phyloP scores from a whole-genome alignment of 2,888 invertebrate species.

The Adineta ricciae region DNA sequence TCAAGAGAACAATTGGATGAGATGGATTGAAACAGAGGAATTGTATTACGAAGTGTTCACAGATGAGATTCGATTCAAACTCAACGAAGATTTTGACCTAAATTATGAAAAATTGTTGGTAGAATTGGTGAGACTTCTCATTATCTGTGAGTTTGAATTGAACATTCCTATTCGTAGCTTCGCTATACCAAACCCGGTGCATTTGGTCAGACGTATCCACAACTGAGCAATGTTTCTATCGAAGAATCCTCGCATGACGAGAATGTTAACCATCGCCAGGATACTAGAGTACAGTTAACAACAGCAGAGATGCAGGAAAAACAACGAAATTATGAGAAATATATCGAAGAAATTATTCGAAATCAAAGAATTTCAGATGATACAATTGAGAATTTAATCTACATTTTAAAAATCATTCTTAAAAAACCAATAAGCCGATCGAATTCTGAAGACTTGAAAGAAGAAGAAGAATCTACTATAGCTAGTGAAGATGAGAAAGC shows the following conservation, averaged over 20 bases:
- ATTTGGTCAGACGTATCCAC: neutral
- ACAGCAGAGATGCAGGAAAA: neutral
- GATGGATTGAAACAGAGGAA: neutral
- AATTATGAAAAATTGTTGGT: neutral
- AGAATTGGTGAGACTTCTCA: neutral
- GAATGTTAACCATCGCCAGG: neutral
- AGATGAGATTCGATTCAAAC: neutral
- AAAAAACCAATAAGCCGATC: too few species aligned
- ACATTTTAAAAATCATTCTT: neutral
- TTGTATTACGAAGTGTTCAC: neutral
- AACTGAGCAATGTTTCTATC: neutral
- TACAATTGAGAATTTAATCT: neutral
- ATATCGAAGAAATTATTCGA: neutral
- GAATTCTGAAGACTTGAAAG: too few species aligned
- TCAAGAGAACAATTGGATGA: neutral
- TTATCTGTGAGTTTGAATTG: too few species aligned
- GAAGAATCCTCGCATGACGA: neutral
- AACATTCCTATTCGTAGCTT: neutral
- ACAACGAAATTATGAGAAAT: neutral
- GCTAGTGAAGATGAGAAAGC: neutral
- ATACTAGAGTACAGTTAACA: neutral
- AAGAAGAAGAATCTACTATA: neutral
- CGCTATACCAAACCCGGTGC: neutral
- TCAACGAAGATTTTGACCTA: neutral
- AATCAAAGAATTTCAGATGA: neutral